Base-by-base conservation (phyloP, 2,113 vertebrate species). In the Apteryx mantelli region DNA sequence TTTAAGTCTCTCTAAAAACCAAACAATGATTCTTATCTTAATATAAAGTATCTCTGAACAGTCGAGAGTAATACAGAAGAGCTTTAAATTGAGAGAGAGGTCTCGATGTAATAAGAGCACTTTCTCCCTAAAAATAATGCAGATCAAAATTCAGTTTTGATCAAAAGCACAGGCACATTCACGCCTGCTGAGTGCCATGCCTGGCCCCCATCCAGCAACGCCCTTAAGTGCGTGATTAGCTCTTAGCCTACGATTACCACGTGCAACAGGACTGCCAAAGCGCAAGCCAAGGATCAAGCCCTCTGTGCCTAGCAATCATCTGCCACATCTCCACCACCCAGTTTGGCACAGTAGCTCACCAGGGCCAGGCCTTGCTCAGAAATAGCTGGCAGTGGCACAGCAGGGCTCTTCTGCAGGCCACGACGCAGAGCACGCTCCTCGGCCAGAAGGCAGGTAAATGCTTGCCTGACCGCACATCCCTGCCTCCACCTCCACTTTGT, bases 1-100 rank as follows among this genome's bases (percentile, higher is more conserved):
- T 89, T 91, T 84, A 96, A 92, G 88, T 93, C 85, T 94, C 91
- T 96, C 88, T 88, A 71, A 81, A 94, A 92, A 60, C 60, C 64
- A 77, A 96, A 92, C 66, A 64, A 55, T 44, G 52, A 80, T 94
- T 53, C 90, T 96, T 95, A 94, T 92, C 94, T 91, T 83, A 80
- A 84, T 93, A 82, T 80, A 85, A 93, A 95, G n/a, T 78, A 76
- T 91, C 71, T 52, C 64, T 5, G 42, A 86, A 63, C 77, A 73
- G 85, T 32, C 60, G 87, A 86, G 32, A 95, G 95, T 82, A 73
- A 91, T 63, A 91, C 20, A 42, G 87, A 68, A 91, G 82, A 82
- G 79, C 68, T 91, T 74, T 85, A 95, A 87, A 78, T 85, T 63
- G 68, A 85, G 73, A 86, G 46, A 82, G 61, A 40, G 17, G n/a